phyloP scores from a whole-genome alignment of 2,888 invertebrate genomes.

The Galeruca laticollis region DNA sequence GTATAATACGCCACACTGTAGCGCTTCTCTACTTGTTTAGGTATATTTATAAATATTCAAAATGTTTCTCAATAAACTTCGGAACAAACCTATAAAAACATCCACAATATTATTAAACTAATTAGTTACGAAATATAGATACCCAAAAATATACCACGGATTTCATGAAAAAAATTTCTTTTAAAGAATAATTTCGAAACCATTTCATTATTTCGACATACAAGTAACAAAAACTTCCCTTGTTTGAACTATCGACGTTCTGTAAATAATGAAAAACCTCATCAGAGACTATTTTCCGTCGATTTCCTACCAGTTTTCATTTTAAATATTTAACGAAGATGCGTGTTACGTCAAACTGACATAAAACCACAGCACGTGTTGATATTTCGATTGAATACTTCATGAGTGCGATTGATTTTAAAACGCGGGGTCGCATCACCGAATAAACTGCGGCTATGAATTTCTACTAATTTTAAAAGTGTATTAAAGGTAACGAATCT shows the following conservation, averaged over 20 bases:
- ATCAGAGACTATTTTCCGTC: conserved; percentile 23
- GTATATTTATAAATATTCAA: no score
- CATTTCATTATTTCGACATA: not conserved
- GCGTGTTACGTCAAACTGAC: conserved; percentile 61
- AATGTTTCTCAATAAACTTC: no score
- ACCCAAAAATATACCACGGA: no score
- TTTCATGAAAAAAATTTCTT: no score
- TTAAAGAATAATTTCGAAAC: no score
- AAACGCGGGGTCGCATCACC: conserved; percentile 34
- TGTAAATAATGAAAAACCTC: conserved; percentile 48
- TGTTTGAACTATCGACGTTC: conserved; percentile 14
- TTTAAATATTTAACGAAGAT: conserved; percentile 42
- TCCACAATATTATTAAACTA: no score
- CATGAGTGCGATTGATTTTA: conserved; percentile 55
- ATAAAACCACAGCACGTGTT: conserved; percentile 59
- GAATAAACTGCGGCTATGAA: not conserved
- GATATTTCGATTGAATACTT: conserved; percentile 60
- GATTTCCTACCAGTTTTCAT: conserved; percentile 25
- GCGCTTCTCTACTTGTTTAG: no score
- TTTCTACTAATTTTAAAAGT: not conserved
- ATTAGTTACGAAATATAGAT: no score
- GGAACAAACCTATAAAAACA: no score
- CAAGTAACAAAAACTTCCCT: not conserved
- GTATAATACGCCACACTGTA: no score
- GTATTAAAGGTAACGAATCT: conserved; percentile 1